Base-by-base conservation (phyloP, 2,888 invertebrate genomes). In the Scaptomyza cyrtandrae region DNA sequence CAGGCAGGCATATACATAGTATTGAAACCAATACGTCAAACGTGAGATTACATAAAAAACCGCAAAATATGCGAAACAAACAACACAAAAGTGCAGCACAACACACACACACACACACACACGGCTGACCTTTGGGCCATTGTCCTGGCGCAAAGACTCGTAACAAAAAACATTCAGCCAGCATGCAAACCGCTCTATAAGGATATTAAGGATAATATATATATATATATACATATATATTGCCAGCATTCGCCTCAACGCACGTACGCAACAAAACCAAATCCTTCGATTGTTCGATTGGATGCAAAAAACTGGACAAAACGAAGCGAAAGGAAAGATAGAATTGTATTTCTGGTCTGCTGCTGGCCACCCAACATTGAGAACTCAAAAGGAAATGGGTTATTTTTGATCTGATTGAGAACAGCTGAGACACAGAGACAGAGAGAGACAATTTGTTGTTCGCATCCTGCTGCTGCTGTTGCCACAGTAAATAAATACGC, bases 21-120 rank as follows among this genome's bases (percentile, higher is more conserved):
- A 81, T 78, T 88, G 84, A 85, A 85, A 85, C 87, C 84, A 85
- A 85, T 85, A 88, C 89, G 84, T 85, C 89, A 88, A 76, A 85
- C 84, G 84, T 85, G 84, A 87, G 89, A 87, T 85, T 85, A 87
- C 89, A 85, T 87, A 88, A 85, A 84, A 78, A 84, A 88, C 84
- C 84, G 87, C 84, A 84, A 84, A 87, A 84, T 81, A 78, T 66
- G 54, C 79, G 68, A 85, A 84, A 87, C 89, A 88, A 88, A 75
- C 6, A 33, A 33, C 33, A 63, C 75, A 13, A 56, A 65, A 39
- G 39, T 14, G 14, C 35, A 37, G n/a, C 16, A 52, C 39, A 50
- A 49, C 54, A 64, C 24, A 52, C 54, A 53, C 24, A 43, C 43
- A 49, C 39, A 64, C 4, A 33, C 33, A 33, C 33, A 50, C 4